Evolutionary conservation across 2,888 invertebrate genomes (phyloP).

Genomic region (Drosophila stalkeri): DNA sequence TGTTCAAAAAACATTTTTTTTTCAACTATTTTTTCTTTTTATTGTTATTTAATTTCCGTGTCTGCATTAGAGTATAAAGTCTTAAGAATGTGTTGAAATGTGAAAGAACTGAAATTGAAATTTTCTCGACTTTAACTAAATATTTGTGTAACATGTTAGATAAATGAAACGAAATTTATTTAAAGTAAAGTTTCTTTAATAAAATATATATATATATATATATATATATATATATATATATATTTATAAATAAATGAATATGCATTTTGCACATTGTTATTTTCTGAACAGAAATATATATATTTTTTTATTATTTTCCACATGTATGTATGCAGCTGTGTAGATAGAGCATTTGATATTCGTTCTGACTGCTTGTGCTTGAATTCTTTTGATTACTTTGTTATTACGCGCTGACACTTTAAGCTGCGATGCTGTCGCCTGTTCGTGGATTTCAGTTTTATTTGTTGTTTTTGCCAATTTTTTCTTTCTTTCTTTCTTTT

Average conservation of each 20-base stretch:
- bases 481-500: slow-evolving; percentile 35
- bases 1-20: slow-evolving; percentile 36
- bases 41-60: slow-evolving; percentile 57
- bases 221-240: background rate
- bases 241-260: background rate
- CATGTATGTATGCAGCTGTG: background rate
- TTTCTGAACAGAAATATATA: background rate
- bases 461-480: slow-evolving; percentile 29
- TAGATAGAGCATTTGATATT: slow-evolving; percentile 18
- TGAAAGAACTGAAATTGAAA: background rate
- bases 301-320: background rate
- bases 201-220: background rate
- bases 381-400: slow-evolving; percentile 47
- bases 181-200: too few species aligned
- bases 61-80: slow-evolving; percentile 11
- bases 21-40: slow-evolving; percentile 25
- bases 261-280: too few species aligned
- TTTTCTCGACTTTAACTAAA: background rate
- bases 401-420: slow-evolving; percentile 64
- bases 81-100: background rate
- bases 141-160: background rate
- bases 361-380: slow-evolving; percentile 5
- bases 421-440: slow-evolving; percentile 50
- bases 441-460: slow-evolving; percentile 41
- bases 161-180: background rate